phyloP scores from a whole-genome alignment of 2,113 vertebrate species.

The Podocnemis expansa region DNA sequence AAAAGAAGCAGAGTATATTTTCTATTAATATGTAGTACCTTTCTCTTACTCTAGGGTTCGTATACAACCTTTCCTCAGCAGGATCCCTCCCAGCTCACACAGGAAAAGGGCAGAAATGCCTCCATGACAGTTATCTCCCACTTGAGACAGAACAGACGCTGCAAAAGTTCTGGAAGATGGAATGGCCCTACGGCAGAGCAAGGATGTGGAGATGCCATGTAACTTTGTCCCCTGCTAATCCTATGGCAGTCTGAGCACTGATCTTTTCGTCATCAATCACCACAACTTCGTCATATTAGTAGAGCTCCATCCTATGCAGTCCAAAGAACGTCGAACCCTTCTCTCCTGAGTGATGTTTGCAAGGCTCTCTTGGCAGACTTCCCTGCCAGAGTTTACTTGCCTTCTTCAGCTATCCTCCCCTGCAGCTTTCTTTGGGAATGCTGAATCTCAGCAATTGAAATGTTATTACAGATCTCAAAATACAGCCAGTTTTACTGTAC shows the following conservation, averaged over 20 bases:
- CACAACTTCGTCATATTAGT: neutral
- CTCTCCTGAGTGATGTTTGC: neutral
- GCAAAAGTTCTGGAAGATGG: neutral
- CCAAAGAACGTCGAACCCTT: neutral
- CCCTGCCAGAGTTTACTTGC: accelerated
- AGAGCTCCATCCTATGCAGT: neutral
- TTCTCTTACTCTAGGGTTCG: neutral
- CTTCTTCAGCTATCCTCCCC: neutral
- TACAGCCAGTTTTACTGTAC: neutral
- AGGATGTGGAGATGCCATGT: neutral
- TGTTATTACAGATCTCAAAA: neutral
- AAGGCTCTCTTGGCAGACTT: neutral
- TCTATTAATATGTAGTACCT: neutral
- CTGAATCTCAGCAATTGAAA: neutral
- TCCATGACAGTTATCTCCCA: neutral
- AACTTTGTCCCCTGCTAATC: neutral
- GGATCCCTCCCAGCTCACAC: neutral
- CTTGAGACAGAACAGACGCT: neutral
- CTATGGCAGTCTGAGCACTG: neutral
- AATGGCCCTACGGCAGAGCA: neutral
- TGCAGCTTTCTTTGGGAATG: neutral
- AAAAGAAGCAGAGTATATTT: neutral
- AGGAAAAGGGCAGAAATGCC: neutral
- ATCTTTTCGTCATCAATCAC: neutral
- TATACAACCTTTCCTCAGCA: neutral